Conservation (phyloP, 2,888 invertebrate genomes). For the Apodemia hepburni region DNA sequence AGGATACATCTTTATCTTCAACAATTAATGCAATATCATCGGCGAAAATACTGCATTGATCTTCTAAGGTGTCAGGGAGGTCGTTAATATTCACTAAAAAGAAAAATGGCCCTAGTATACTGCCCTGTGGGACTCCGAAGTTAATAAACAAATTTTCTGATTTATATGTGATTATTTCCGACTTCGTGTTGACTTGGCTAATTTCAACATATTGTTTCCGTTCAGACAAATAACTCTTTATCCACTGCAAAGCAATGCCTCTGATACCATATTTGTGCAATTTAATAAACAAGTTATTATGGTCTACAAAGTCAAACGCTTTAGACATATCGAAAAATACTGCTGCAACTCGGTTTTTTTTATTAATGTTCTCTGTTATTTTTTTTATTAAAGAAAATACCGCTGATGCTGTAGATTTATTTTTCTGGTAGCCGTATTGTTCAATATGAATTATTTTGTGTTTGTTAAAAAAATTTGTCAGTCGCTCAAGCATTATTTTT, state of each 20-base stretch:
- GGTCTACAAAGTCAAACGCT: not conserved
- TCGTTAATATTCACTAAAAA: no score
- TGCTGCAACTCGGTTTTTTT: not conserved
- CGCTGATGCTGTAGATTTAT: not conserved
- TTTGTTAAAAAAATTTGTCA: not conserved
- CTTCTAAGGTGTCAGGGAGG: not conserved
- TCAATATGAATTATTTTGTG: not conserved
- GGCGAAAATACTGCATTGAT: not conserved
- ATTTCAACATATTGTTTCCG: no score
- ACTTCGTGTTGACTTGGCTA: no score
- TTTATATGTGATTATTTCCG: not conserved
- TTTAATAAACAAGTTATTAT: no score
- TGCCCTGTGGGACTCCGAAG: slow-evolving; percentile 21
- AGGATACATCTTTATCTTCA: not conserved
- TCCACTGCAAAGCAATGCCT: no score
- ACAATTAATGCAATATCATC: not conserved
- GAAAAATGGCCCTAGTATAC: not conserved
- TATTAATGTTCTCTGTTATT: not conserved
- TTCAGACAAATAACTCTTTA: no score
- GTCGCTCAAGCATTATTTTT: slow-evolving; percentile 6
- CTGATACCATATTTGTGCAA: no score
- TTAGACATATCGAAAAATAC: not conserved
- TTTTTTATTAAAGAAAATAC: not conserved
- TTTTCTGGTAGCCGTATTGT: not conserved
- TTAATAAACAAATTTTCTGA: not conserved